Base-by-base conservation (phyloP, 2,888 invertebrate genomes). In the Hybos culiciformis region DNA sequence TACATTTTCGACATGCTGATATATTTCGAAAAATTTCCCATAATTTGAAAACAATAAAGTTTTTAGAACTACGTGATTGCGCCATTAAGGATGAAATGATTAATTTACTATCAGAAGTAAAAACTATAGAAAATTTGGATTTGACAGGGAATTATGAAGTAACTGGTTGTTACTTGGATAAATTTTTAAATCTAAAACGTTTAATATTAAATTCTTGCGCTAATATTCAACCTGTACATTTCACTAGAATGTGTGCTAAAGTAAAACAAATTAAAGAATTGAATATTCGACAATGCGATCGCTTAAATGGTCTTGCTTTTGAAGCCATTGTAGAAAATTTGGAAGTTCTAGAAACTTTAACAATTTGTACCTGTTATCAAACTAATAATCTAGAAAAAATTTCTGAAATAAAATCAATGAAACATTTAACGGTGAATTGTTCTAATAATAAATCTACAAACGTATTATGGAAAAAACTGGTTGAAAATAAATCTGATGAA, bases 221-320 rank as follows among this genome's bases (percentile, higher is more conserved):
- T n/a, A 44, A 46, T 32, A 31, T 48, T 9, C 37, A 46, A 38
- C 18, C 44, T 9, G 39, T 37, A 26, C 32, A 43, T 41, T 50
- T 50, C 36, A 43, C 39, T 7, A 33, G 37, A 14, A 23, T 48
- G 17, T 44, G 42, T 32, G 9, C n/a, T 24, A 44, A 42, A 29
- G 39, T 32, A 31, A 39, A 20, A 4, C 38, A 44, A 21, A 24
- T 48, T 24, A 47, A 40, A 40, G 41, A 38, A 19, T 33, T 50
- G 33, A 47, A 50, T 38, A 48, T 50, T 34, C 24, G 38, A 9
- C 33, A 33, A 23, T 50, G 48, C 29, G 41, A 44, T 39, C 44
- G 42, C 11, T 33, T 50, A 39, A 42, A 39, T 39, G 24, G 39
- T 9, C 11, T 26, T 2, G 37, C 41, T 12, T 34, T 44, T 19